A percentile compares a stretch with the other conserved stretches of the same genome.
Evolutionary conservation across 2,113 vertebrate species (phyloP).

Genomic region (Triplophysa dalaica): DNA sequence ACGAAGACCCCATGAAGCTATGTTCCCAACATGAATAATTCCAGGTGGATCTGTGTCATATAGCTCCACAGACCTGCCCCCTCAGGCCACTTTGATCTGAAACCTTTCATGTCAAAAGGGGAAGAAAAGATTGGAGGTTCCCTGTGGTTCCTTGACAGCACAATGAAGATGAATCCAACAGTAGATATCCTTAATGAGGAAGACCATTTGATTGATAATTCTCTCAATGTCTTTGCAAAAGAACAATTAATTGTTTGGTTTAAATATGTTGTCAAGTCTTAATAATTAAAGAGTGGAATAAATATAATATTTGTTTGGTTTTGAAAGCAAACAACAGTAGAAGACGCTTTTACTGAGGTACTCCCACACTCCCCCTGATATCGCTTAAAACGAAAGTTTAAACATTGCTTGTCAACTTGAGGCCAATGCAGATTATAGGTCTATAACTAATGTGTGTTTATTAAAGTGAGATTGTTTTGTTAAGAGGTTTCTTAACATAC

Average conservation of each 20-base stretch:
- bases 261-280: background rate
- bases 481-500: background rate
- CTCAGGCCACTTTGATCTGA: slow-evolving; percentile 44
- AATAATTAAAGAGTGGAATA: background rate
- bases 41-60: slow-evolving; percentile 33
- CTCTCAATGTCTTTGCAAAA: background rate
- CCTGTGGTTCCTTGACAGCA: slow-evolving; percentile 5
- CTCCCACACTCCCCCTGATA: slow-evolving; percentile 38
- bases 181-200: background rate
- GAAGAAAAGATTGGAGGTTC: slow-evolving; percentile 20
- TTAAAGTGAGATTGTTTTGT: background rate
- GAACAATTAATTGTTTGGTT: background rate
- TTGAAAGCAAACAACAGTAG: background rate
- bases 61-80: slow-evolving; percentile 3
- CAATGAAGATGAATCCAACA: background rate
- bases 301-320: slow-evolving; percentile 9
- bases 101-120: slow-evolving; percentile 47
- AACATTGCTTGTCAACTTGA: slow-evolving; percentile 37
- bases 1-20: background rate
- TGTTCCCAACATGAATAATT: slow-evolving; percentile 49
- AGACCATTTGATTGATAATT: too few relatives aligned
- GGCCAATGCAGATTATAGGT: slow-evolving; percentile 23
- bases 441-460: background rate
- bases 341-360: slow-evolving; percentile 29
- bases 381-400: slow-evolving; percentile 35